Base-by-base conservation (phyloP, 2,797 vertebrate species). In the Pelobates cultripes region DNA sequence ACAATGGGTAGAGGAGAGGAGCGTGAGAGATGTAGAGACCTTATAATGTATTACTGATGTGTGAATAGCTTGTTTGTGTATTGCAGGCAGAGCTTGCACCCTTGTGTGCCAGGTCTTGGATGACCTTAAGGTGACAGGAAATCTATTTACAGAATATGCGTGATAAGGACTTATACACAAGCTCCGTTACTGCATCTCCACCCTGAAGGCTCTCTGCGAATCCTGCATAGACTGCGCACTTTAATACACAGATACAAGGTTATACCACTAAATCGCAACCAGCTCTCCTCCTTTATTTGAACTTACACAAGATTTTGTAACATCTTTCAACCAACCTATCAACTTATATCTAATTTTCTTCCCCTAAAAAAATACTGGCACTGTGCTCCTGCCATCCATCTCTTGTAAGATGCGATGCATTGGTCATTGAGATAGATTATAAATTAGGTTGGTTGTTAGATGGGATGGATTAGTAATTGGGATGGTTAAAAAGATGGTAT, bases 111-210 rank as follows among this genome's bases (percentile, higher is more conserved):
- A 42, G 70, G 51, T 73, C 47, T 17, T 28, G 4, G 14, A 17
- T 57, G 70, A 40, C 28, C 70, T 9, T 3, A 73, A 60, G 47
- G 53, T 73, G 40, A 61, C 72, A 73, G 72, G 72, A 73, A 73
- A 73, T 73, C 72, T 73, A 41, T 73, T 73, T 73, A 43, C 28
- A 73, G 72, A 43, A 53, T 55, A 73, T 73, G 72, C 55, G 72
- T 73, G 47, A 73, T 73, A 73, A 73, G 72, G 17, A 43, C 12
- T 9, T 40, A 75, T 28, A 75, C 42, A 43, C 55, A 45, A 43
- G 28, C 68, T 70, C 63, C 28, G 70, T 68, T 43, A 44, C 68
- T 45, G 14, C 43, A 70, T 12, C 68, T 45, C 68, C 68, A 70
- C 43, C 43, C 68, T 70, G 73, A 15, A 47, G 51, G 7, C n/a